These are phyloP conservation scores for Halisarca cf. caerulea DNA, from an alignment of 37 sponge, comb jelly and placozoan species.

Conservation along the genomic window DNA sequence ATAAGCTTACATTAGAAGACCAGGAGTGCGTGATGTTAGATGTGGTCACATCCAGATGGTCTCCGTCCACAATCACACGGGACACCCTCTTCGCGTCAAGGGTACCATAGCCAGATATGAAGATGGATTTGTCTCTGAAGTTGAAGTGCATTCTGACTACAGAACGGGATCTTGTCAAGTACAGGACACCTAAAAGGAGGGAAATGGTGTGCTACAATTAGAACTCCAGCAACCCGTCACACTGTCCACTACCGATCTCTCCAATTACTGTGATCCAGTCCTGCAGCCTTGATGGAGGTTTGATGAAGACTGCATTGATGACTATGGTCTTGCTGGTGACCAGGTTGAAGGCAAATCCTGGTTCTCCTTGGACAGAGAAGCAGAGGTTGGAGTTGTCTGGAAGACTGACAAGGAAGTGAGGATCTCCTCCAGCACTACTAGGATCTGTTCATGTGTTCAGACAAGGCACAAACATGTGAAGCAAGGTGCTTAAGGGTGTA, in stretches of 20 bases:
- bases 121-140: neutral
- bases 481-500: too few species aligned
- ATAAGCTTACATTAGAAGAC: neutral
- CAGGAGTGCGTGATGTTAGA: neutral
- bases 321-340: neutral
- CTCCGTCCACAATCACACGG: neutral
- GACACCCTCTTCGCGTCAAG: neutral
- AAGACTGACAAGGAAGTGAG: constrained; percentile 3
- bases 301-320: constrained; percentile 20
- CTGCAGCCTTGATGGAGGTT: neutral
- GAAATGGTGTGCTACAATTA: neutral
- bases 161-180: neutral
- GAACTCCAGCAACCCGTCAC: too few species aligned
- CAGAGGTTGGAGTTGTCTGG: neutral
- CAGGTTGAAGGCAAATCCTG: constrained; percentile 5
- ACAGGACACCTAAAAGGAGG: constrained; percentile 3
- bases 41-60: neutral
- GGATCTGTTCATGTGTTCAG: too few species aligned
- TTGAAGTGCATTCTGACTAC: neutral
- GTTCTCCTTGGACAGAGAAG: constrained; percentile 3
- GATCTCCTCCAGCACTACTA: constrained; percentile 10
- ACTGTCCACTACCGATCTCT: constrained; percentile 27
- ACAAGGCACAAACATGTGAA: too few species aligned
- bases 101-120: constrained; percentile 2
- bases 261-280: neutral